Base-by-base conservation (phyloP, 2,797 vertebrate genomes). In the Prunella strophiata region DNA sequence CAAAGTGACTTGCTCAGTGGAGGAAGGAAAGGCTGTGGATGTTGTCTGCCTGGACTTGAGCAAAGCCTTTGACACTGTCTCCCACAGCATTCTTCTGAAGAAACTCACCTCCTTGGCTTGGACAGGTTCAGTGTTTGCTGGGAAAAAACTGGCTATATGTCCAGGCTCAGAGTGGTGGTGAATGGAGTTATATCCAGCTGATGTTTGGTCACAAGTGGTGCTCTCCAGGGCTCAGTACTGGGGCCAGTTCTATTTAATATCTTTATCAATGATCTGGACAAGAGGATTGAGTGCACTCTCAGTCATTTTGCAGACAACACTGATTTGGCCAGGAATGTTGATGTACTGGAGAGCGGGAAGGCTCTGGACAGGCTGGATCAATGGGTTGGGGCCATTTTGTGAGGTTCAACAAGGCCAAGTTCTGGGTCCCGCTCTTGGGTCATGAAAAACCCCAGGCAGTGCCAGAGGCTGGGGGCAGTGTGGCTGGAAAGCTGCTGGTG, bases 261-360 rank as follows among this genome's bases (percentile, higher is more conserved):
- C 27, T 13, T 61, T 25, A n/a, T 34, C 55, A 40, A 0, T 57
- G 62, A 13, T 62, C 38, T 57, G 68, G 62, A 20, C 26, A 38
- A 40, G 62, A 29, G 15, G n/a, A 51, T 63, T 1, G 1, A 42
- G 21, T 32, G 27, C 22, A 32, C 30, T 13, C 11, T 50, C 20
- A 7, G 30, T 68, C 13, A n/a, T 13, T 75, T 32, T 57, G 36
- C 50, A 62, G 55, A 23, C 2, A 21, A 1, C 43, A 51, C 55
- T 9, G 5, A 19, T 15, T 0, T 40, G 48, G 12, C 1, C 1
- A 54, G 19, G 30, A 29, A 12, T 25, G 23, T 22, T 55, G 42
- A 3, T 61, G 11, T 54, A 10, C 61, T 48, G 48, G 42, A 36
- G 68, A 16, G 42, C 36, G n/a, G 42, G 81, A 61, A 8, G 36